phyloP scores from a whole-genome alignment of 2,113 vertebrate genomes.

The Scophthalmus maximus region DNA sequence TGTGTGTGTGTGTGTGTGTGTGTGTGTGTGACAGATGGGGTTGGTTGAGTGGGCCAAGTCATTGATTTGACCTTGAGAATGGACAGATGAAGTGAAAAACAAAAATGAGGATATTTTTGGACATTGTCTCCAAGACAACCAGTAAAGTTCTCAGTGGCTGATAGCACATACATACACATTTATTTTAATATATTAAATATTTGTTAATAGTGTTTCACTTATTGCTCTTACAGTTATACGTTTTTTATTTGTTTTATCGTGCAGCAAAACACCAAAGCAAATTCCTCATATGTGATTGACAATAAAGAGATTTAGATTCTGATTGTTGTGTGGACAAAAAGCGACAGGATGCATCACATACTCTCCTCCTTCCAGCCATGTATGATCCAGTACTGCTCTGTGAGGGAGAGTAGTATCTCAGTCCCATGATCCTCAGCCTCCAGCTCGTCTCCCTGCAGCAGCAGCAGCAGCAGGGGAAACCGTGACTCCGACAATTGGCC shows the following conservation, averaged over 20 bases:
- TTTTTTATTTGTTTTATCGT: too few species aligned
- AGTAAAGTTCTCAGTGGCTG: too few species aligned
- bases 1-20: slow-evolving; percentile 26
- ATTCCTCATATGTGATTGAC: too few species aligned
- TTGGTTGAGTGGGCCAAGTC: slow-evolving; percentile 52
- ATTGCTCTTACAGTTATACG: too few species aligned
- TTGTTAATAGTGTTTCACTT: too few species aligned
- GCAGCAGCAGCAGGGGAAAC: slow-evolving; percentile 68
- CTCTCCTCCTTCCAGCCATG: not conserved
- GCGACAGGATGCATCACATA: slow-evolving; percentile 18
- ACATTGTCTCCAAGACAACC: too few species aligned
- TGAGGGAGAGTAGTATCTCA: slow-evolving; percentile 34
- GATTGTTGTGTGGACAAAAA: too few species aligned
- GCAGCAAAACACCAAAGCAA: too few species aligned
- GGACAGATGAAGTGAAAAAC: slow-evolving; percentile 41
- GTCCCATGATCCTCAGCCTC: slow-evolving; percentile 73
- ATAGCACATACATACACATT: too few species aligned
- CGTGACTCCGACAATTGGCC: slow-evolving; percentile 67
- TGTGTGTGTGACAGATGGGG: slow-evolving; percentile 73
- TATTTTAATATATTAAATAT: too few species aligned
- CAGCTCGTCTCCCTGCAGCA: slow-evolving; percentile 60
- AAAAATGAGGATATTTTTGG: slow-evolving; percentile 5
- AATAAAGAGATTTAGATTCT: too few species aligned
- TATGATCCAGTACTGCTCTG: not conserved
- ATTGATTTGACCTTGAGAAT: slow-evolving; percentile 78